phyloP scores from a whole-genome alignment of 2,888 invertebrate genomes.

The Tachystola acroxantha region DNA sequence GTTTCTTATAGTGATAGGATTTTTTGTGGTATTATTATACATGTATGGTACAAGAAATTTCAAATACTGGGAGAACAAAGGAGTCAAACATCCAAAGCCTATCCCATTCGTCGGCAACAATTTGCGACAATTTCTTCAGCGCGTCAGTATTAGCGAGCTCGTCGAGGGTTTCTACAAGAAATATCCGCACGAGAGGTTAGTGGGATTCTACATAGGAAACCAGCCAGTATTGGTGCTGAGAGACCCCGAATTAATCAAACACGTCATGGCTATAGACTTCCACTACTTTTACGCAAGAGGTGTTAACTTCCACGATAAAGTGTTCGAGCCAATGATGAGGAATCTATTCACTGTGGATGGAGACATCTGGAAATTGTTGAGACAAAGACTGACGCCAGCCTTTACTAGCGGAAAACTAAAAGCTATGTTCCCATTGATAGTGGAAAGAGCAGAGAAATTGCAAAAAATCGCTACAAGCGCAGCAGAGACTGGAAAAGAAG shows the following conservation, averaged over 20 bases:
- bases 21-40: slow-evolving; percentile 22
- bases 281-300: slow-evolving; percentile 52
- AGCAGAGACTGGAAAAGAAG: slow-evolving; percentile 30
- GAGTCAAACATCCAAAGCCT: slow-evolving; percentile 51
- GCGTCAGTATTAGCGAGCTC: slow-evolving; percentile 47
- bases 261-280: slow-evolving; percentile 52
- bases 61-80: slow-evolving; percentile 52
- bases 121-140: slow-evolving; percentile 39
- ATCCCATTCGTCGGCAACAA: slow-evolving; percentile 49
- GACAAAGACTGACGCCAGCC: slow-evolving; percentile 58
- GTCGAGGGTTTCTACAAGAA: slow-evolving; percentile 46
- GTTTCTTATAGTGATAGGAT: background rate
- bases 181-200: slow-evolving; percentile 54
- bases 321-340: slow-evolving; percentile 51
- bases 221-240: slow-evolving; percentile 50
- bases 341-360: slow-evolving; percentile 64
- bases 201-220: slow-evolving; percentile 48
- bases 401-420: slow-evolving; percentile 63
- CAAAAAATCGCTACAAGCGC: slow-evolving; percentile 27
- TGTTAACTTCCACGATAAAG: slow-evolving; percentile 42
- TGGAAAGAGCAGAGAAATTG: slow-evolving; percentile 51
- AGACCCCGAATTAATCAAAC: slow-evolving; percentile 55
- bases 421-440: slow-evolving; percentile 63
- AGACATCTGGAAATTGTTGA: slow-evolving; percentile 55
- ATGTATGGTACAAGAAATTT: slow-evolving; percentile 44